Evolutionary conservation across 2,113 vertebrate species (phyloP).

Genomic region (Collichthys lucidus): DNA sequence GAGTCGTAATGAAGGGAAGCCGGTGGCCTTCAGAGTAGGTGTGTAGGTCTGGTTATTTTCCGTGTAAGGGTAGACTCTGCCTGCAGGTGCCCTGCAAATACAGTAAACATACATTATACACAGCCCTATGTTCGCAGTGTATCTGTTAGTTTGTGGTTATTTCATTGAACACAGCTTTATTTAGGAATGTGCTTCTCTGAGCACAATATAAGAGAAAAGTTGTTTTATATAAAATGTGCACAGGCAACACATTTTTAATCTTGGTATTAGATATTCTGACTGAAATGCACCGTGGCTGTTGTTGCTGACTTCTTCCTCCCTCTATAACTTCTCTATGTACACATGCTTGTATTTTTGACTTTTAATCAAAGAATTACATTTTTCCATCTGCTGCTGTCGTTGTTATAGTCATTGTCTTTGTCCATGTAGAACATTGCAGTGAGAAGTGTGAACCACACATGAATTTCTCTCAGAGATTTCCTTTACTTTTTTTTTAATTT

Average conservation of each 20-base stretch:
- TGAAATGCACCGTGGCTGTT: neutral
- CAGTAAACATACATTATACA: neutral
- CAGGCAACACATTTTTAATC: neutral
- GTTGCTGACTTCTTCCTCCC: neutral
- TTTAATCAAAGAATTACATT: neutral
- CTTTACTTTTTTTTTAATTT: too few species aligned
- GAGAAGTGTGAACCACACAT: neutral
- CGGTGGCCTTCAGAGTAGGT: constrained; percentile 97
- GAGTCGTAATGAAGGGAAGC: constrained; percentile 87
- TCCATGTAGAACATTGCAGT: neutral
- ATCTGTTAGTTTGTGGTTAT: neutral
- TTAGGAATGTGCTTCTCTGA: neutral
- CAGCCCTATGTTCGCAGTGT: neutral
- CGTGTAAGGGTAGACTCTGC: too few species aligned
- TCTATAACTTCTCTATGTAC: neutral
- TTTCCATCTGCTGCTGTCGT: neutral
- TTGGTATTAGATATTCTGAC: neutral
- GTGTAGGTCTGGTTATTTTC: constrained; percentile 29
- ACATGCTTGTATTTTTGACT: neutral
- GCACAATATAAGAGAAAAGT: neutral
- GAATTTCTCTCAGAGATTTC: neutral
- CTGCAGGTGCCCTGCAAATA: too few species aligned
- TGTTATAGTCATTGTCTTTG: neutral
- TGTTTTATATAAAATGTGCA: neutral
- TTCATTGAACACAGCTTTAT: neutral